These are phyloP conservation scores for Ophraella communa DNA, from an alignment of 2,888 invertebrate species.

Conservation along the genomic window DNA sequence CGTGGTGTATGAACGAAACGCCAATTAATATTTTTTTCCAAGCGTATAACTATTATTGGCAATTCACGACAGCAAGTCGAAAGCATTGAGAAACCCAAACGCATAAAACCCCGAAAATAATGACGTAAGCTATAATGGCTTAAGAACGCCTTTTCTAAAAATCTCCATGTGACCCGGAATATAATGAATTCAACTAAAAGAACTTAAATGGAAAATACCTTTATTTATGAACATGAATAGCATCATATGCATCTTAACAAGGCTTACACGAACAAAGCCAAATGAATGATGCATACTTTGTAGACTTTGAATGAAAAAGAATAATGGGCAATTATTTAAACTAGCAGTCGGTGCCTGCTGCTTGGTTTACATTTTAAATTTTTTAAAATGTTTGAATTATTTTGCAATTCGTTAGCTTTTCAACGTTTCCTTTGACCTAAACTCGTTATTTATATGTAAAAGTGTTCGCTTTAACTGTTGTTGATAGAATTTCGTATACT, in stretches of 20 bases:
- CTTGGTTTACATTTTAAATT: conserved; percentile 7
- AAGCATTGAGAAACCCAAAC: background rate
- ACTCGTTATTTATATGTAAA: background rate
- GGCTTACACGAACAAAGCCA: conserved; percentile 4
- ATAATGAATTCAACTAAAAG: conserved; percentile 6
- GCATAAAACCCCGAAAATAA: background rate
- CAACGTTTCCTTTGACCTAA: conserved; percentile 5
- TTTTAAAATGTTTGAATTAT: conserved; percentile 7
- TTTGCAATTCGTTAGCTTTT: conserved; percentile 8
- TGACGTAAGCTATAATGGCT: background rate
- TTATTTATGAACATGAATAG: conserved; percentile 11
- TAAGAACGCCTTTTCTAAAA: conserved; percentile 3
- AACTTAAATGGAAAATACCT: conserved; percentile 7
- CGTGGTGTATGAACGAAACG: no score
- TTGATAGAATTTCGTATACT: background rate
- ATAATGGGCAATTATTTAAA: conserved; percentile 12
- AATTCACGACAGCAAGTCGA: background rate
- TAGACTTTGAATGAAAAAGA: conserved; percentile 11
- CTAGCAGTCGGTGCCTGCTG: conserved; percentile 6
- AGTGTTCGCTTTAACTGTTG: background rate
- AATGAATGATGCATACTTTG: conserved; percentile 12
- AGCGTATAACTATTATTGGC: background rate
- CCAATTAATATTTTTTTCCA: background rate
- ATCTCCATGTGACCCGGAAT: conserved; percentile 1
- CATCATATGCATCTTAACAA: conserved; percentile 10